Evolutionary conservation across 2,113 vertebrate genomes (phyloP), one percentile per base, ranked within the genome.

Genomic region (Pluvianellus socialis): DNA sequence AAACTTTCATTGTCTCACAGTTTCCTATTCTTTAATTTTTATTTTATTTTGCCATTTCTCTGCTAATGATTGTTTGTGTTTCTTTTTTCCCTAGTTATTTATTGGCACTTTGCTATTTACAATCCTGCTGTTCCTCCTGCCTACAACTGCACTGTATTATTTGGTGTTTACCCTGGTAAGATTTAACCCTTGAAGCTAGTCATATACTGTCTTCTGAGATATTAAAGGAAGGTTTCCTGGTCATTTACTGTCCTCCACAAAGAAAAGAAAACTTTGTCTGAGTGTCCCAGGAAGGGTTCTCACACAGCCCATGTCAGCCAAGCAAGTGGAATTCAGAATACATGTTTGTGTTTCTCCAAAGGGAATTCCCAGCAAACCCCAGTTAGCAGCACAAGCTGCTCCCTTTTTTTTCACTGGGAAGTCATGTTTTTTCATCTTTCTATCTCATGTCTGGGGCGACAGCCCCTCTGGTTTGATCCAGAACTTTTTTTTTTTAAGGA

Each of bases 141-240:
- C 99, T 42, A 99, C 99, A 12, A 99, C 99, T 0, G 99, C 99
- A 1, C 98, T 99, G 38, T 99, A 99, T 98, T 99, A 99, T 98
- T 98, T 99, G 96, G 99, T 99, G 76, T 99, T 99, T 88, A 99
- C 99, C 21, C 96, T 99, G 99, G 99, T 99, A 96, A 98, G 98
- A 62, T 66, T 62, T 42, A 86, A 91, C 84, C 50, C 67, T 86
- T 76, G 33, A 52, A 94, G 58, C 11, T 35, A 61, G 9, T 86
- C 50, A 27, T 22, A 32, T 56, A 5, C 17, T 67, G 27, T 63
- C 38, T 91, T 40, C 75, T 74, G 63, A 68, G 47, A 28, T 14
- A 33, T 10, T 62, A 22, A 86, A 70, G 53, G 52, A 42, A 27
- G 30, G 7, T 77, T 86, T 81, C 68, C 7, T 75, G 3, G 35